These are phyloP conservation scores for Drosophila prolongata DNA, from an alignment of 2,888 invertebrate genomes.

Conservation along the genomic window DNA sequence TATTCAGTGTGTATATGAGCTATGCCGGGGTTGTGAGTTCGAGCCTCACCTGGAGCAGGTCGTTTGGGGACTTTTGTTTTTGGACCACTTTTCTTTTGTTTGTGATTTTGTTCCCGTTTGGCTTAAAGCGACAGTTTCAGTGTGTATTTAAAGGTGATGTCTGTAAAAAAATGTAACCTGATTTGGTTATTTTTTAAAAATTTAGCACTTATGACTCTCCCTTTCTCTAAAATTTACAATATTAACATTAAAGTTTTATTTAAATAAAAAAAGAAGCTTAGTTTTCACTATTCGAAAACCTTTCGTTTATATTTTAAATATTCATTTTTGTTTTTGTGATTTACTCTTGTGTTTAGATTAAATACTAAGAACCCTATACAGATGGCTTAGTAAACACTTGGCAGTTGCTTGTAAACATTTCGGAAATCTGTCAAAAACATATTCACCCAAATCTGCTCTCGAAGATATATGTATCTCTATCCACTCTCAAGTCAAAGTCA, in stretches of 20 bases:
- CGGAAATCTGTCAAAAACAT: conserved; percentile 61
- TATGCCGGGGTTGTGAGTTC: conserved; percentile 99
- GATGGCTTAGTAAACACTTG: conserved; percentile 13
- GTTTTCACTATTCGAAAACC: too few relatives aligned
- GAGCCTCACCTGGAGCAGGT: conserved; percentile 86
- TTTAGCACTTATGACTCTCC: too few relatives aligned
- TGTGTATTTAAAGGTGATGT: not conserved
- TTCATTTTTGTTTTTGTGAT: too few relatives aligned
- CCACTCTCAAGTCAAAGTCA: not conserved
- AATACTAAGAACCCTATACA: not conserved
- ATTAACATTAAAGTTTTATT: too few relatives aligned
- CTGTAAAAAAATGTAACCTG: not conserved
- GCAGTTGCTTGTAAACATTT: conserved; percentile 68
- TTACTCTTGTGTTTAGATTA: not conserved
- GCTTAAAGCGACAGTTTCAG: not conserved
- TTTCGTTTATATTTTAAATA: too few relatives aligned
- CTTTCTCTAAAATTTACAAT: not conserved
- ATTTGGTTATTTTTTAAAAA: too few relatives aligned
- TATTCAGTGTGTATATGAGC: conserved; percentile 91
- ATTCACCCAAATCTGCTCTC: conserved; percentile 24
- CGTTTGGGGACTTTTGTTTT: conserved; percentile 14
- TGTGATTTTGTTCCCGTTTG: not conserved
- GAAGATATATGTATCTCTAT: conserved; percentile 25
- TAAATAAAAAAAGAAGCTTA: too few relatives aligned
- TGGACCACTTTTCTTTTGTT: not conserved